Conservation (phyloP, 2,888 invertebrate genomes). For the Eubasilissa splendida region DNA sequence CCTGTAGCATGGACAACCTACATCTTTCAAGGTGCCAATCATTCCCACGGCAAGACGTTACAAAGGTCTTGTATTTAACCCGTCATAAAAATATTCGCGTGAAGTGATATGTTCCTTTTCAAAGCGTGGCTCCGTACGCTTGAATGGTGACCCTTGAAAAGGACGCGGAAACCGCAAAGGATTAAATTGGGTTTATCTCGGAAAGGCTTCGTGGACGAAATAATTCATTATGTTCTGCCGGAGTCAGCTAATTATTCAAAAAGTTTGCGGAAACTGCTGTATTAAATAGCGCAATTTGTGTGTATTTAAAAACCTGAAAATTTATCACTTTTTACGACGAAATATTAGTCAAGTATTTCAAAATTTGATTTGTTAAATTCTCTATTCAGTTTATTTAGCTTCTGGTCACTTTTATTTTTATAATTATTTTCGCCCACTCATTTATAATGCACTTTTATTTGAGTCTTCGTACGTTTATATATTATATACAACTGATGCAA, state of each 20-base stretch:
- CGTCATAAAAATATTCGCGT: neutral
- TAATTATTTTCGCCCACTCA: no score
- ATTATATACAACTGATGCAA: no score
- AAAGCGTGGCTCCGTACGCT: neutral
- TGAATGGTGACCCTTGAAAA: neutral
- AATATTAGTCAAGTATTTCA: no score
- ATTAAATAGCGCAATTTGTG: constrained; percentile 22
- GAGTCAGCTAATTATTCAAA: constrained; percentile 39
- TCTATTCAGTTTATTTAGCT: no score
- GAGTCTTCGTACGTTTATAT: no score
- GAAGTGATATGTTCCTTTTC: neutral
- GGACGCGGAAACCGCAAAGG: constrained; percentile 20
- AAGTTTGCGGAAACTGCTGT: constrained; percentile 34
- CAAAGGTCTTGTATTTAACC: neutral
- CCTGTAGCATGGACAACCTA: neutral
- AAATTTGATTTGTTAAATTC: no score
- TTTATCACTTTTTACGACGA: no score
- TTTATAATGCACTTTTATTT: no score
- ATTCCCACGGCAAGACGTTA: neutral
- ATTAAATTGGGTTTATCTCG: constrained; percentile 25
- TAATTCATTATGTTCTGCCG: constrained; percentile 30
- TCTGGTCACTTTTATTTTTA: no score
- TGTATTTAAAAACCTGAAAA: neutral
- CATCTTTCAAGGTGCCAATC: neutral
- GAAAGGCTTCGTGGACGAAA: constrained; percentile 28